Base-by-base conservation (phyloP, 2,113 vertebrate species). In the Motacilla tschutschensis region DNA sequence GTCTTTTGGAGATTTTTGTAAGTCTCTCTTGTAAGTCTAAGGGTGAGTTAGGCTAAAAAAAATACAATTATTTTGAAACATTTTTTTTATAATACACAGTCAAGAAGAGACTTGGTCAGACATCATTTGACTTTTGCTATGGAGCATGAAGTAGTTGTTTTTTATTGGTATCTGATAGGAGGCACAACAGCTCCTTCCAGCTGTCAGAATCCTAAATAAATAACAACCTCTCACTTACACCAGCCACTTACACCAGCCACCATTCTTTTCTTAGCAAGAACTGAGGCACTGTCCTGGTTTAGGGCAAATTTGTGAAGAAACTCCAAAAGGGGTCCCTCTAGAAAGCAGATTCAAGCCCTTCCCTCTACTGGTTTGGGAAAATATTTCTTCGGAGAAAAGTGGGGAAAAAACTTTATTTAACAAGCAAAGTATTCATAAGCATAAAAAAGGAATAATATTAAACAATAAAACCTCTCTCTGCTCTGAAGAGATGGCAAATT, bases 161-260 rank as follows among this genome's bases (percentile, higher is more conserved):
- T 83, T 84, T 44, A 54, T 47, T 81, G 9, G 21, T 86, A 43
- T 66, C 66, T 63, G 44, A 54, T 26, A 62, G 29, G 35, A 89
- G 44, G 54, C 50, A 78, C 29, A 79, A 60, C 33, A 89, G n/a
- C 59, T 82, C 63, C 12, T 73, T 86, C 31, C 40, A 90, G 38
- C 75, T 92, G 60, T 79, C 44, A 60, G 59, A 82, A 83, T 75
- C 69, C 62, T 71, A 67, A 93, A 83, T n/a, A 74, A 93, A 58
- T 46, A 65, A 18, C 71, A 92, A 55, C 13, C 19, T 28, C 33
- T 33, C 33, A 33, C 6, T 33, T 33, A 33, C 33, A 33, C 33
- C 33, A 33, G 33, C 33, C 33, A 33, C 33, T 33, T 33, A 33
- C 33, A 33, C 33, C 33, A 33, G 33, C 33, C 33, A 33, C 33